phyloP scores from a whole-genome alignment of 2,113 vertebrate species.

The Scytalopus superciliaris region DNA sequence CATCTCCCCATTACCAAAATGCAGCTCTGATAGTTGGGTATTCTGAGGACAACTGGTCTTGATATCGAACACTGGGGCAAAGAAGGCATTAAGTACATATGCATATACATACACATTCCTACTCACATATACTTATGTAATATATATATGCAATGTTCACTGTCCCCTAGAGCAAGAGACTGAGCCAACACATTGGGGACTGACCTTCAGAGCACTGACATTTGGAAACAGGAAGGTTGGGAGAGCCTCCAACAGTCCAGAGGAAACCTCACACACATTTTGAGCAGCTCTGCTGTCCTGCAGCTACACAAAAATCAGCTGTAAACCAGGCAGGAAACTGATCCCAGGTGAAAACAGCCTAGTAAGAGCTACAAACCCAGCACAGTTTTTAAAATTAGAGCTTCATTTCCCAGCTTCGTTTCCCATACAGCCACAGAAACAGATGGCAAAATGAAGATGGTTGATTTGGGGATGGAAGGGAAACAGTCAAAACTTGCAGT shows the following conservation, averaged over 20 bases:
- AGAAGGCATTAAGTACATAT: neutral
- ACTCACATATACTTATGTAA: neutral
- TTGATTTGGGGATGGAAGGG: neutral
- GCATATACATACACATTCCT: neutral
- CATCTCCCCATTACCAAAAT: neutral
- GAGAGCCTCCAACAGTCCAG: neutral
- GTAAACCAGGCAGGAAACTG: neutral
- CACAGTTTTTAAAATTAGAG: neutral
- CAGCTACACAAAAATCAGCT: neutral
- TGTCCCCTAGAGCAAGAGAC: neutral
- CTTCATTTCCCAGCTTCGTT: neutral
- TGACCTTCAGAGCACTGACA: neutral
- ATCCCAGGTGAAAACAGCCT: neutral
- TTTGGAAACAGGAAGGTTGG: accelerated
- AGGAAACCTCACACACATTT: neutral
- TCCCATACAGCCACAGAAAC: neutral
- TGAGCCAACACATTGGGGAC: neutral
- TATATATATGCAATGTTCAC: neutral
- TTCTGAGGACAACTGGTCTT: neutral
- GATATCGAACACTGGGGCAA: neutral
- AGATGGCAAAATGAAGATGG: constrained; percentile 25
- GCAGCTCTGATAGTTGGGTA: neutral
- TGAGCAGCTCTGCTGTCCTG: neutral
- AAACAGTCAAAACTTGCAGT: constrained; percentile 18
- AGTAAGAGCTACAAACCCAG: constrained; percentile 21